Base-by-base conservation (phyloP, 2,113 vertebrate species). In the Ginglymostoma cirratum region DNA sequence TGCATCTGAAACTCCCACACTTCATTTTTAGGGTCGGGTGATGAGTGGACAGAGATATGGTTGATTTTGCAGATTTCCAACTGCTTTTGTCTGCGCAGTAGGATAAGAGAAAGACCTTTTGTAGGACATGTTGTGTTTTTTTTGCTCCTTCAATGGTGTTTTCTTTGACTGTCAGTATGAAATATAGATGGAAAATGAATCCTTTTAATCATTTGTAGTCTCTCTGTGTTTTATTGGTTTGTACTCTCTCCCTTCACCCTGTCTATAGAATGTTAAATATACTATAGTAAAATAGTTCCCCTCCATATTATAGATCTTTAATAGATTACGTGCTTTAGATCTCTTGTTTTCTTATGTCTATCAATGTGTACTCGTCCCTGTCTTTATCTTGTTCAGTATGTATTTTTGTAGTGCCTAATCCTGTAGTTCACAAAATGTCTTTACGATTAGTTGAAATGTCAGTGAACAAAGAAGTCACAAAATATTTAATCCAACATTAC, bases 41-140 rank as follows among this genome's bases (percentile, higher is more conserved):
- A 95, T 97, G 97, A 98, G 96, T 97, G 97, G 97, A 96, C 97
- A 97, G 96, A 97, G 97, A 97, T 97, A 98, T 97, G 96, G 38
- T 48, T 95, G 94, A 95, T 95, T 72, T 95, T 95, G 42, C 69
- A 70, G 94, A 42, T 95, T 95, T 95, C 67, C 93, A 95, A 45
- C 42, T 30, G 93, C 93, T 70, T 95, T 95, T 95, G 67, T 95
- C 65, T 72, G 24, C 19, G 6, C 52, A 30, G 30, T 93, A 93
- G 65, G 27, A 52, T 95, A 95, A 72, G 94, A 95, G 69, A 48
- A 95, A 72, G 45, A 72, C 45, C 67, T 45, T 95, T 72, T 70
- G 67, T 72, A 30, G 42, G 69, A 72, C 94, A 95, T 95, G 67
- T 95, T 95, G 38, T 95, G 66, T 95, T 72, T 95, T 70, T 48